These are phyloP conservation scores for Echinops telfairi DNA, from an alignment of 2,113 vertebrate species.

Conservation along the genomic window DNA sequence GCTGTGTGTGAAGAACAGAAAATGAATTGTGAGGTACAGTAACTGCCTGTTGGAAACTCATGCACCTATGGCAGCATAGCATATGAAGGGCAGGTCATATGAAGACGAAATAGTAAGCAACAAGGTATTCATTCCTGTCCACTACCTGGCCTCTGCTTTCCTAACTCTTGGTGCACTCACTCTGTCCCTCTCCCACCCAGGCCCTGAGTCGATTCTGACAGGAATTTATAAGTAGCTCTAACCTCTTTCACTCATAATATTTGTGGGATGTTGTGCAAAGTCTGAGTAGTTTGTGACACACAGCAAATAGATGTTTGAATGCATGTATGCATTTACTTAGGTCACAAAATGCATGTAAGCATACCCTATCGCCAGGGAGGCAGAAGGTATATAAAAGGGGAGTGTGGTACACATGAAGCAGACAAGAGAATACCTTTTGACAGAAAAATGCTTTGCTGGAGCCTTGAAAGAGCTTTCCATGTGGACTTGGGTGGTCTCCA, in stretches of 20 bases:
- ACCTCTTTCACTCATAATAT: background rate
- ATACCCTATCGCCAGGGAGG: background rate
- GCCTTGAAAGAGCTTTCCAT: background rate
- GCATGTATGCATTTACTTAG: background rate
- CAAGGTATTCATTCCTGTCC: no score
- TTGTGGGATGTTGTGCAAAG: background rate
- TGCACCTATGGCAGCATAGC: background rate
- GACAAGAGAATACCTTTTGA: background rate
- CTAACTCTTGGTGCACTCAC: background rate
- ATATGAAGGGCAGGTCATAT: accelerated
- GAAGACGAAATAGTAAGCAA: background rate
- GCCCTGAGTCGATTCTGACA: background rate
- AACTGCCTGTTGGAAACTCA: background rate
- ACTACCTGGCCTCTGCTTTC: accelerated
- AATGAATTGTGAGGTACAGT: no score
- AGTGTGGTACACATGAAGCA: accelerated
- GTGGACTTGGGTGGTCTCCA: background rate
- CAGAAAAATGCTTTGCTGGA: background rate
- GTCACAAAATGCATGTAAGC: background rate
- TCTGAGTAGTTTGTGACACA: background rate
- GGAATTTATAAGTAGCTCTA: background rate
- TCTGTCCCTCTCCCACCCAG: background rate
- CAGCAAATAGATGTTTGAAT: background rate
- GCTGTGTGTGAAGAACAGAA: background rate
- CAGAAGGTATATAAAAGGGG: background rate